Evolutionary conservation across 2,888 invertebrate genomes (phyloP).

Genomic region (Netelia virgata): DNA sequence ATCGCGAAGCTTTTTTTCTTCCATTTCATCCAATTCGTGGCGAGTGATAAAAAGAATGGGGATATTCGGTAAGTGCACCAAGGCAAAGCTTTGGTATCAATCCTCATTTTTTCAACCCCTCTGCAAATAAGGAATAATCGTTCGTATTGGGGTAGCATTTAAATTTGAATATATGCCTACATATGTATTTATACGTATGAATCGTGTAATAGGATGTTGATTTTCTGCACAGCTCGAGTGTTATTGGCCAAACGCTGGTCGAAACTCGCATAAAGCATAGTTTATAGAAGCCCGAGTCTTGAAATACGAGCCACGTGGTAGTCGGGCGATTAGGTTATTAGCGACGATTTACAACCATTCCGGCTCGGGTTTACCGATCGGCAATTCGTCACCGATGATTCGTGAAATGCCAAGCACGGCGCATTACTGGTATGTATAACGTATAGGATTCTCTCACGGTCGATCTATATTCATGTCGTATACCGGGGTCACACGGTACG

Average conservation of each 20-base stretch:
- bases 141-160: neutral
- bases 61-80: neutral
- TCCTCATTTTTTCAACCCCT: no score
- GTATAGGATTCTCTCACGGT: conserved; percentile 14
- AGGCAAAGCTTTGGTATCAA: no score
- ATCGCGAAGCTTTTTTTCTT: neutral
- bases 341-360: conserved; percentile 66
- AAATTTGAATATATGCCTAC: neutral
- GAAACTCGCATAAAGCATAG: conserved; percentile 22
- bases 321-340: conserved; percentile 68
- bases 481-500: conserved; percentile 11
- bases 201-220: neutral
- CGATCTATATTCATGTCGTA: neutral
- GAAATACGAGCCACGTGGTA: conserved; percentile 59
- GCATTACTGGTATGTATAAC: conserved; percentile 33
- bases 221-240: conserved; percentile 40
- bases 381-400: conserved; percentile 66
- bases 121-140: no score
- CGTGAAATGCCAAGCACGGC: conserved; percentile 60
- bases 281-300: conserved; percentile 54
- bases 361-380: conserved; percentile 59
- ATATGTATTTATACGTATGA: neutral
- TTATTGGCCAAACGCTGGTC: conserved; percentile 17
- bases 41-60: neutral
- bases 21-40: neutral